A percentile compares a stretch with the other conserved stretches of the same genome.
Conservation (phyloP, 2,113 vertebrate species). For the Protobothrops mucrosquamatus region DNA sequence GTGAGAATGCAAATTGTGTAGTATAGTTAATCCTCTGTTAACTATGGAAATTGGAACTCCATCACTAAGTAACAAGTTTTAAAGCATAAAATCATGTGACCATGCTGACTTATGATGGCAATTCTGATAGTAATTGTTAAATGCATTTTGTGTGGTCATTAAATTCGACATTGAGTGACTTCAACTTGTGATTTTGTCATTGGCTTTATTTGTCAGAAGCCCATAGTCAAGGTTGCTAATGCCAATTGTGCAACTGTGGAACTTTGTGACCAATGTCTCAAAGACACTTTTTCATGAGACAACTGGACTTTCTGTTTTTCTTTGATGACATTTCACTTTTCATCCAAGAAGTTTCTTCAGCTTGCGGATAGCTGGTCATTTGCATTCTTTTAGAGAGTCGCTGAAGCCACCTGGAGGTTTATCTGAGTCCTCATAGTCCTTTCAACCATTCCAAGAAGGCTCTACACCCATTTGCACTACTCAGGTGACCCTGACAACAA, state of each 20-base stretch:
- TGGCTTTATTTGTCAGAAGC: background rate
- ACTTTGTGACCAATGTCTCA: too few species aligned
- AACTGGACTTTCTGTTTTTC: too few species aligned
- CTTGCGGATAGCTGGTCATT: too few species aligned
- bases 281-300: too few species aligned
- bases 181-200: background rate
- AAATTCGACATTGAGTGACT: background rate
- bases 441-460: too few species aligned
- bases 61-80: background rate
- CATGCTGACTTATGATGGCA: background rate
- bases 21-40: background rate
- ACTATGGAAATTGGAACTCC: background rate
- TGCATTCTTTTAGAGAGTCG: too few species aligned
- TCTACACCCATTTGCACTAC: too few species aligned
- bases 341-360: too few species aligned
- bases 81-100: background rate
- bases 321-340: too few species aligned
- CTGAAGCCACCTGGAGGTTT: too few species aligned
- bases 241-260: background rate
- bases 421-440: too few species aligned
- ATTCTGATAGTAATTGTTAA: background rate
- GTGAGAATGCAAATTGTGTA: background rate
- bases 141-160: background rate
- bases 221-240: background rate
- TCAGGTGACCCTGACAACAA: too few species aligned